Conservation (phyloP, 2,888 invertebrate species). For the Argynnis bischoffii region DNA sequence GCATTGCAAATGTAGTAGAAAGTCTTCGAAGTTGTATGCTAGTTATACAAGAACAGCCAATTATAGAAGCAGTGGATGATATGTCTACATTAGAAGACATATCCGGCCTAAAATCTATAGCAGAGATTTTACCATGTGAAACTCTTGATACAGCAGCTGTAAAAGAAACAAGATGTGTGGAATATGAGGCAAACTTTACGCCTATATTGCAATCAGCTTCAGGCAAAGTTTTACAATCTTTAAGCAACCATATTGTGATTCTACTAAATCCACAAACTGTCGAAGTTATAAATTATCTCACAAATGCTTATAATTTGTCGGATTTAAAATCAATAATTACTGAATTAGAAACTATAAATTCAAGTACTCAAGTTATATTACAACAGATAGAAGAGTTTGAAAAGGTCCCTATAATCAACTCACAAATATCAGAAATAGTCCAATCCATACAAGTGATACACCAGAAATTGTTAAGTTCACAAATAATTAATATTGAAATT, state of each 20-base stretch:
- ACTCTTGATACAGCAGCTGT: constrained; percentile 57
- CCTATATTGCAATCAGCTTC: constrained; percentile 44
- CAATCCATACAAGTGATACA: constrained; percentile 68
- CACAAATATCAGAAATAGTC: constrained; percentile 61
- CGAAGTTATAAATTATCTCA: constrained; percentile 63
- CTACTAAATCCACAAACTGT: constrained; percentile 64
- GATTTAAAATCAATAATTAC: constrained; percentile 61
- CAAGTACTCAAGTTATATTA: constrained; percentile 62
- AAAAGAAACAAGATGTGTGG: constrained; percentile 53
- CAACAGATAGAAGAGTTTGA: constrained; percentile 66
- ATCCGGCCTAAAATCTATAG: constrained; percentile 81
- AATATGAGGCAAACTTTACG: constrained; percentile 42
- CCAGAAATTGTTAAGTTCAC: constrained; percentile 64
- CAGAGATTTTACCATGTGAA: constrained; percentile 71
- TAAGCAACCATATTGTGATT: constrained; percentile 62
- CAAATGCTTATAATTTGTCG: constrained; percentile 64
- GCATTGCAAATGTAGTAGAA: constrained; percentile 66
- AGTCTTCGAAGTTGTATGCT: constrained; percentile 72
- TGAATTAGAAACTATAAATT: constrained; percentile 57
- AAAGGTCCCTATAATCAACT: constrained; percentile 46
- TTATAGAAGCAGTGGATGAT: constrained; percentile 76
- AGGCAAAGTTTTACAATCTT: constrained; percentile 61
- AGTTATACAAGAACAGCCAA: constrained; percentile 71
- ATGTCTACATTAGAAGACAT: constrained; percentile 82
- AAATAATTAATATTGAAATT: constrained; percentile 66